Evolutionary conservation across 2,113 vertebrate species (phyloP).

Genomic region (Alosa alosa): DNA sequence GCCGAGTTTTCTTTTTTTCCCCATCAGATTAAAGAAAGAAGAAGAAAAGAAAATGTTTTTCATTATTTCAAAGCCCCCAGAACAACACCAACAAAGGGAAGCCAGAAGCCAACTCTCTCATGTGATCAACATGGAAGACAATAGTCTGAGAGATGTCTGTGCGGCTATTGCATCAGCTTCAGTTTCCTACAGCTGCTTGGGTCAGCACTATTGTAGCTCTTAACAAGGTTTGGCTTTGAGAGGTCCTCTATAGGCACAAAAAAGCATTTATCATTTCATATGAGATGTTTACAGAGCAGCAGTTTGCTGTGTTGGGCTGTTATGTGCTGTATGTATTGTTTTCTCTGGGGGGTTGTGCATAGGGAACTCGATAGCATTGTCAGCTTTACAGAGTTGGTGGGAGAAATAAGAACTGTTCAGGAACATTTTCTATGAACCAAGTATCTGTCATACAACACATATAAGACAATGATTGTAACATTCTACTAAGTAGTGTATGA

Average conservation of each 20-base stretch:
- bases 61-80: not conserved
- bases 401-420: not conserved
- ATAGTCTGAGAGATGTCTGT: not conserved
- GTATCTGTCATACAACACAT: not conserved
- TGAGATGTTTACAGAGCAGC: not conserved
- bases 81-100: not conserved
- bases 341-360: not conserved
- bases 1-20: not conserved
- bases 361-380: not conserved
- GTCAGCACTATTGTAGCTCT: not conserved
- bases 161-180: not conserved
- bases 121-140: not conserved
- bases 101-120: not conserved
- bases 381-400: not conserved
- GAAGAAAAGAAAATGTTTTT: not conserved
- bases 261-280: not conserved
- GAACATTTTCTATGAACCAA: not conserved
- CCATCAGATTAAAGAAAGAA: not conserved
- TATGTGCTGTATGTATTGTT: not conserved
- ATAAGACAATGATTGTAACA: not conserved
- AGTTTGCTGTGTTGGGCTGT: not conserved
- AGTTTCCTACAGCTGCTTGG: not conserved
- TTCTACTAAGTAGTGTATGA: not conserved
- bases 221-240: not conserved
- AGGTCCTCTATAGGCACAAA: not conserved